Percentiles rank a stretch among this genome's conserved stretches.
These are phyloP conservation scores for Eilema griseolum DNA, from an alignment of 2,888 invertebrate species.

Conservation along the genomic window DNA sequence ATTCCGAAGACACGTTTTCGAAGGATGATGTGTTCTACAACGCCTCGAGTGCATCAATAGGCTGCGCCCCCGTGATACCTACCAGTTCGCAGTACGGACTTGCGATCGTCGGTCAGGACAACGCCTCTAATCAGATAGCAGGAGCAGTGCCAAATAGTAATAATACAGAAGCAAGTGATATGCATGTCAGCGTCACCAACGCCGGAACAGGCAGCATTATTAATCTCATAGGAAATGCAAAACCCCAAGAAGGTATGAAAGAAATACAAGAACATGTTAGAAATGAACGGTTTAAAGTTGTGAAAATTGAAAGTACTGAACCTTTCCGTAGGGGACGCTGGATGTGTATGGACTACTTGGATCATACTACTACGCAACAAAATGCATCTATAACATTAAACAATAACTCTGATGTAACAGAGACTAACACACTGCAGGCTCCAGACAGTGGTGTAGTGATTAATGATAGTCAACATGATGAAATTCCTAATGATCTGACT, in stretches of 20 bases:
- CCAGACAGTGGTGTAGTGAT: slow-evolving; percentile 85
- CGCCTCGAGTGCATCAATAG: slow-evolving; percentile 91
- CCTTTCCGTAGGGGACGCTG: slow-evolving; percentile 97
- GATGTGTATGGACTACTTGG: slow-evolving; percentile 98
- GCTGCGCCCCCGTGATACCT: slow-evolving; percentile 93
- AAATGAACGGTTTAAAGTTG: slow-evolving; percentile 96
- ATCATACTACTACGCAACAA: slow-evolving; percentile 90
- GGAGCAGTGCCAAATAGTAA: slow-evolving; percentile 85
- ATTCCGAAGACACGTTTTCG: slow-evolving; percentile 94
- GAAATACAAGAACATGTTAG: slow-evolving; percentile 91
- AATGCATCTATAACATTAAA: slow-evolving; percentile 82
- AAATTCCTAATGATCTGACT: slow-evolving; percentile 80
- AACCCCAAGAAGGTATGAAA: slow-evolving; percentile 86
- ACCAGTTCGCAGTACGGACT: slow-evolving; percentile 94
- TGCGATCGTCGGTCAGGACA: slow-evolving; percentile 91
- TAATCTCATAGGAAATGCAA: slow-evolving; percentile 85
- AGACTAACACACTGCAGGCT: slow-evolving; percentile 76
- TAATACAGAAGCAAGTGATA: slow-evolving; percentile 86
- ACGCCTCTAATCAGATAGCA: slow-evolving; percentile 78
- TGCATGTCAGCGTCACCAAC: slow-evolving; percentile 88
- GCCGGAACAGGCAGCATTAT: slow-evolving; percentile 88
- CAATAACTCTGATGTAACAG: slow-evolving; percentile 81
- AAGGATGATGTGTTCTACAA: slow-evolving; percentile 94
- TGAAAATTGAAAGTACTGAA: slow-evolving; percentile 98
- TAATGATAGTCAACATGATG: slow-evolving; percentile 84